Conservation (phyloP, 2,113 vertebrate species). For the Crotophaga sulcirostris region DNA sequence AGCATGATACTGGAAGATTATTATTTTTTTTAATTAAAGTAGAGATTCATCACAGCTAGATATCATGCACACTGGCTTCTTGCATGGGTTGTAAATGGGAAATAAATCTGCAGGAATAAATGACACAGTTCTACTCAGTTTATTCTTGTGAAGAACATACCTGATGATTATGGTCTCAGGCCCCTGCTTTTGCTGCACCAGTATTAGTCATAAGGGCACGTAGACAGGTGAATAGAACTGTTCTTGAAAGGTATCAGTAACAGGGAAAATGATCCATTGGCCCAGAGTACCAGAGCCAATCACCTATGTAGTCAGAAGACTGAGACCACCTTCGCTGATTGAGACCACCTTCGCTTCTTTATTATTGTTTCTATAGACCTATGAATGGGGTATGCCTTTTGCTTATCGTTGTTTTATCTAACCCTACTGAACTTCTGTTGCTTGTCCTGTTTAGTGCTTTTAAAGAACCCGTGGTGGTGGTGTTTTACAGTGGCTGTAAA, state of each 20-base stretch:
- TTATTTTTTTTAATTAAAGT: background rate
- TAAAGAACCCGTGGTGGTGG: background rate
- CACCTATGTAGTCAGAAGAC: background rate
- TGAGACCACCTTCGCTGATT: background rate
- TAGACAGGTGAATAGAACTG: background rate
- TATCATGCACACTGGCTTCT: background rate
- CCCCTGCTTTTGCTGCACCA: background rate
- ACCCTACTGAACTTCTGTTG: background rate
- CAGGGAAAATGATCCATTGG: background rate
- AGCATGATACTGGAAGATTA: background rate
- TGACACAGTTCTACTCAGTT: background rate
- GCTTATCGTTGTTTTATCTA: background rate
- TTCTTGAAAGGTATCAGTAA: background rate
- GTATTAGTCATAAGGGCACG: background rate
- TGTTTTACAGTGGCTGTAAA: background rate
- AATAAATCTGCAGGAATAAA: background rate
- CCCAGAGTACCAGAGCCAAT: background rate
- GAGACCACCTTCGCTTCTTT: background rate
- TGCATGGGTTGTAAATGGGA: background rate
- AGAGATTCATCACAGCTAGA: background rate
- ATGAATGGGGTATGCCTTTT: background rate
- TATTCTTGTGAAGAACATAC: rapidly evolving
- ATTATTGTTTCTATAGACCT: background rate
- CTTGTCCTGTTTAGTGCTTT: background rate
- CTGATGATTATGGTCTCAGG: background rate